Percentiles rank a stretch among this genome's conserved stretches.
These are phyloP conservation scores for Drosophila testacea DNA, from an alignment of 2,888 invertebrate genomes.

Conservation along the genomic window DNA sequence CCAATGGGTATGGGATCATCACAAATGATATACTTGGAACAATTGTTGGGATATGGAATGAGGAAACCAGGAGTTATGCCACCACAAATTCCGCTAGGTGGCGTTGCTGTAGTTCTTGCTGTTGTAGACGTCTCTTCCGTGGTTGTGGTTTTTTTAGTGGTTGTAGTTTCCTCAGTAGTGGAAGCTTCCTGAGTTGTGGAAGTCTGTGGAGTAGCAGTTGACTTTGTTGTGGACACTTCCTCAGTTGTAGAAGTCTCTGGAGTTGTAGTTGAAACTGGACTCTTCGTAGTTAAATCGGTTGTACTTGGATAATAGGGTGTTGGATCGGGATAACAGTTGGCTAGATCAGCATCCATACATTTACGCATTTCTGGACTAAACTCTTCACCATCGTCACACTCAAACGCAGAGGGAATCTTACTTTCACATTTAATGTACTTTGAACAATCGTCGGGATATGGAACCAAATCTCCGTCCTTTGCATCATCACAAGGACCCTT, in stretches of 20 bases:
- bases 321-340: conserved; percentile 55
- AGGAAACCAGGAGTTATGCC: conserved; percentile 42
- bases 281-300: conserved; percentile 9
- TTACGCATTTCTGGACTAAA: conserved; percentile 53
- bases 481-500: conserved; percentile 64
- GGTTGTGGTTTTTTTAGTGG: not conserved
- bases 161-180: conserved; percentile 3
- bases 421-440: conserved; percentile 70
- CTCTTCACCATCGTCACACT: conserved; percentile 63
- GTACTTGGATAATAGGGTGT: conserved; percentile 9
- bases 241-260: not conserved
- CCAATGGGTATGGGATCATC: conserved; percentile 82
- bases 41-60: conserved; percentile 76
- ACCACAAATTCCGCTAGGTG: conserved; percentile 65
- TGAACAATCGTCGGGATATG: conserved; percentile 72
- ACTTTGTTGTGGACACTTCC: not conserved
- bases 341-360: conserved; percentile 64
- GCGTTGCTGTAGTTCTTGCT: conserved; percentile 23
- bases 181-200: conserved; percentile 7
- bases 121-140: conserved; percentile 23
- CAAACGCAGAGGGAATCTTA: conserved; percentile 61
- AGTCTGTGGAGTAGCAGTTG: conserved; percentile 1
- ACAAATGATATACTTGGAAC: conserved; percentile 74
- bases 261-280: not conserved
- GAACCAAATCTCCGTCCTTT: conserved; percentile 48